phyloP scores from a whole-genome alignment of 2,797 vertebrate genomes.

The Rhodeus uyekii region DNA sequence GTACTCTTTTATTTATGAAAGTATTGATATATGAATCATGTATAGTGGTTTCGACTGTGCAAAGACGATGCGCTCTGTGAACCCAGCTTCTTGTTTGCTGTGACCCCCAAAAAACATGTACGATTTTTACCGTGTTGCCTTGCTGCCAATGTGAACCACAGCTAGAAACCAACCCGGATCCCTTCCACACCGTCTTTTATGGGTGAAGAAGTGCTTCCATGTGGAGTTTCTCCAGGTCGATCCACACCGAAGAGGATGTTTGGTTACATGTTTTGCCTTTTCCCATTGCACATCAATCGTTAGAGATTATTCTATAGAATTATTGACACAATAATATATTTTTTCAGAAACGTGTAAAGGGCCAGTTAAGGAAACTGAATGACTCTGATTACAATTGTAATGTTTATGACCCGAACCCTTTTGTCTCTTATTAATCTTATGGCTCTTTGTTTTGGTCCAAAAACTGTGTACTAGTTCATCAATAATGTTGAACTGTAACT shows the following conservation, averaged over 20 bases:
- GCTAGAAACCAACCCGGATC: not conserved
- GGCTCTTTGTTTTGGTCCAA: constrained; percentile 9
- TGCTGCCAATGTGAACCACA: constrained; percentile 38
- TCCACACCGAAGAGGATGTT: not conserved
- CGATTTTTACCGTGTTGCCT: constrained; percentile 47
- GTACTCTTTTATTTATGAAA: constrained; percentile 72
- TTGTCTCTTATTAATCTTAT: not conserved
- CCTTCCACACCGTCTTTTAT: not conserved
- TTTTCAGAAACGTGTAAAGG: not conserved
- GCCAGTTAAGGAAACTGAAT: not conserved
- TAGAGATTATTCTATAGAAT: constrained; percentile 3
- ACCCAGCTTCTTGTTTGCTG: constrained; percentile 18
- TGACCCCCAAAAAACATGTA: not conserved
- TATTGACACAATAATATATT: not conserved
- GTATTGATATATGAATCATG: constrained; percentile 48
- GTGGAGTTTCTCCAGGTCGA: not conserved
- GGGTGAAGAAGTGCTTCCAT: constrained; percentile 40
- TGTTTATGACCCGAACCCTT: not conserved
- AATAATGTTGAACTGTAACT: not conserved
- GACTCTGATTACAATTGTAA: not conserved
- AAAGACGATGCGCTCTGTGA: constrained; percentile 81
- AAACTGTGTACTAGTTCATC: not conserved
- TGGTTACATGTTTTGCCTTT: constrained; percentile 9
- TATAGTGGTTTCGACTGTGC: constrained; percentile 66
- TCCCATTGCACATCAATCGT: constrained; percentile 6